These are phyloP conservation scores for Chaenogobius annularis DNA, from an alignment of 2,113 vertebrate species.

Conservation along the genomic window DNA sequence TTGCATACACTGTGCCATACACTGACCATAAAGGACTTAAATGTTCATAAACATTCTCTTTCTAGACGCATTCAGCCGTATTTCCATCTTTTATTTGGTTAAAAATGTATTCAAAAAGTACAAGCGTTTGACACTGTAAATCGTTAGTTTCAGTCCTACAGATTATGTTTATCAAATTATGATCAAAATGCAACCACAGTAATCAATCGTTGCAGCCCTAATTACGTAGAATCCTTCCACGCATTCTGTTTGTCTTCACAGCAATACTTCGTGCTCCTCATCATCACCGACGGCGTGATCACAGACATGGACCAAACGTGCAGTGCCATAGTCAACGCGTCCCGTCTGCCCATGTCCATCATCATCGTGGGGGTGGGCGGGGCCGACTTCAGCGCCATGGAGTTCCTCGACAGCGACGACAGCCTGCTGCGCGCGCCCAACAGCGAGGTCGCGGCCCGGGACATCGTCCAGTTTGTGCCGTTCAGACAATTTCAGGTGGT, in stretches of 20 bases:
- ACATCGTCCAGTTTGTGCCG: constrained; percentile 97
- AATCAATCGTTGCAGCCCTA: no score
- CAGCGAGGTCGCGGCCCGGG: constrained; percentile 84
- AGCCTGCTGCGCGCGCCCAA: constrained; percentile 76
- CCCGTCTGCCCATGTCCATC: constrained; percentile 90
- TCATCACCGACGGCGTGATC: constrained; percentile 93
- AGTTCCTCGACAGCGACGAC: constrained; percentile 90
- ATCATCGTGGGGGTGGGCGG: constrained; percentile 92
- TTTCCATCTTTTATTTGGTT: no score
- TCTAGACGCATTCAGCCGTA: no score
- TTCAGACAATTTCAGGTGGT: constrained; percentile 89
- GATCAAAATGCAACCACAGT: no score
- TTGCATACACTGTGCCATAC: no score
- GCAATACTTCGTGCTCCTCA: constrained; percentile 92
- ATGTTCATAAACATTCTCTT: no score
- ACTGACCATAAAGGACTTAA: no score
- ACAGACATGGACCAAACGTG: constrained; percentile 90
- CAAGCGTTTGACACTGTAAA: no score
- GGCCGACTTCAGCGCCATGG: constrained; percentile 89
- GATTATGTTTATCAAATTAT: no score
- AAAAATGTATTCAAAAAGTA: no score
- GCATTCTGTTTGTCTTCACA: constrained; percentile 46
- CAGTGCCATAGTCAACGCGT: constrained; percentile 85
- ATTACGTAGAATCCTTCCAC: no score
- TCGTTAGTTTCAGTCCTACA: no score